A percentile compares a stretch with the other conserved stretches of the same genome.
Evolutionary conservation across 2,113 vertebrate species (phyloP).

Genomic region (Chaetodon auriga): DNA sequence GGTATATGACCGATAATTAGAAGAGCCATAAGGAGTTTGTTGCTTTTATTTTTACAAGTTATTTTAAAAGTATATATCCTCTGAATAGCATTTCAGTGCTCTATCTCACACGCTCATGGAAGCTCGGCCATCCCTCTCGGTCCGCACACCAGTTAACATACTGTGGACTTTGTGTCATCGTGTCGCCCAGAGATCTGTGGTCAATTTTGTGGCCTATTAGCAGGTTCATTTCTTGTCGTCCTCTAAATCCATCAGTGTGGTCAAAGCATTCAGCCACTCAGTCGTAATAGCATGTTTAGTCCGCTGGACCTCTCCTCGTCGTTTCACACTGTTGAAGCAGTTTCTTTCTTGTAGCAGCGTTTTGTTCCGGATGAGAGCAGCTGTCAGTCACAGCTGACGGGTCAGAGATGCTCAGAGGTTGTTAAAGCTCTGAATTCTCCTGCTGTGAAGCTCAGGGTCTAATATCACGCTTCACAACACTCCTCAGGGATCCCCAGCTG

Average conservation of each 20-base stretch:
- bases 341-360: constrained; percentile 29
- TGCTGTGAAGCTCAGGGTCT: constrained; percentile 60
- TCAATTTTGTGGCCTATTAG: background rate
- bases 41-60: no score
- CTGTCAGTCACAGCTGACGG: constrained; percentile 63
- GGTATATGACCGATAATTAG: no score
- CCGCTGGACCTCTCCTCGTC: constrained; percentile 16
- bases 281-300: constrained; percentile 44
- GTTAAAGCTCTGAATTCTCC: constrained; percentile 52
- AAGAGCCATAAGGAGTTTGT: no score
- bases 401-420: constrained; percentile 37
- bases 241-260: constrained; percentile 25
- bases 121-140: no score
- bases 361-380: constrained; percentile 63
- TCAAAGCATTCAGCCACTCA: background rate
- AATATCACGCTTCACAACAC: constrained; percentile 76
- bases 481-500: constrained; percentile 33
- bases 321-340: constrained; percentile 1
- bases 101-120: no score
- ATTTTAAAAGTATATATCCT: no score
- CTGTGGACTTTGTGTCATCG: background rate
- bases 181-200: constrained; percentile 7
- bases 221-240: background rate
- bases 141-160: no score
- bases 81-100: no score